Conservation (phyloP, 2,113 vertebrate species). For the Atlantisia rogersi region DNA sequence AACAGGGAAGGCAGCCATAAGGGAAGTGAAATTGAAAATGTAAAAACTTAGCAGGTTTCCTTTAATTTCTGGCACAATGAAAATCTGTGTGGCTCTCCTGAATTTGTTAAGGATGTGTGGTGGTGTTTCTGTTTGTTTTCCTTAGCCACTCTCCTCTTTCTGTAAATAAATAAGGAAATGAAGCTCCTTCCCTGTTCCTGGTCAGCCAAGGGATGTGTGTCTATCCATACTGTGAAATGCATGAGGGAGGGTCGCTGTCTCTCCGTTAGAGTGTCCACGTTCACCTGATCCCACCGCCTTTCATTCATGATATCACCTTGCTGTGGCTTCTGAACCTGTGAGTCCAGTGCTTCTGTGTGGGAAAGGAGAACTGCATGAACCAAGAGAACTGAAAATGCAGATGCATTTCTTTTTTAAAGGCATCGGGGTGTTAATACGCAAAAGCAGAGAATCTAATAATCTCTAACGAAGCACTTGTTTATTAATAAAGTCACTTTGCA, state of each 20-base stretch:
- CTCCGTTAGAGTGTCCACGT: rapidly evolving
- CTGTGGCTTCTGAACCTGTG: neutral
- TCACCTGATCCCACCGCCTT: neutral
- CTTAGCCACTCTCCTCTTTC: neutral
- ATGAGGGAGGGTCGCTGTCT: neutral
- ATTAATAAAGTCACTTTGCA: neutral
- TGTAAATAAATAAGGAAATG: neutral
- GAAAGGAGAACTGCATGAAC: neutral
- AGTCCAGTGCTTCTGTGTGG: neutral
- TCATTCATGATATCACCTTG: neutral
- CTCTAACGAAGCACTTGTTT: neutral
- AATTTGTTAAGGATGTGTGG: neutral
- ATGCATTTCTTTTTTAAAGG: neutral
- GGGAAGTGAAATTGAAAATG: neutral
- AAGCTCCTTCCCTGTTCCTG: neutral
- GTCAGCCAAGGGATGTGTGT: neutral
- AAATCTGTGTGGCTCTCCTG: neutral
- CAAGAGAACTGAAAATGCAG: neutral
- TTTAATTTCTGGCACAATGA: neutral
- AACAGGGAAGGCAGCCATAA: neutral
- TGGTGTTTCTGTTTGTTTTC: neutral
- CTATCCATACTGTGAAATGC: neutral
- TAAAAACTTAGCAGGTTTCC: neutral
- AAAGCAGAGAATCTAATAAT: neutral
- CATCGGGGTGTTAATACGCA: neutral